Percentiles rank a stretch among this genome's conserved stretches.
Conservation (phyloP, 2,888 invertebrate genomes). For the Lumbricus terrestris region DNA sequence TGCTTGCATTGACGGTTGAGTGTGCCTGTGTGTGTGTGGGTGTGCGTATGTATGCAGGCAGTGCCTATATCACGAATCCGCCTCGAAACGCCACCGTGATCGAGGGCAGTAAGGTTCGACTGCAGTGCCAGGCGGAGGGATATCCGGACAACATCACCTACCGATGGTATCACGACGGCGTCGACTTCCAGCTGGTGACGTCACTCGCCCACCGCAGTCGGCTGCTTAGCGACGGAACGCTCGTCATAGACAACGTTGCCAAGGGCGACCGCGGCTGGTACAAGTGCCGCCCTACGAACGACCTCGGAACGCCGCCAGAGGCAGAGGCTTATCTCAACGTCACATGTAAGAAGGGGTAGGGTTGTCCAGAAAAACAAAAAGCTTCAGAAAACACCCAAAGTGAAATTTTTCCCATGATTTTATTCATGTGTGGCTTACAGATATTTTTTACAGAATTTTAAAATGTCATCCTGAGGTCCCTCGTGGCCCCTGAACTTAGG, state of each 20-base stretch:
- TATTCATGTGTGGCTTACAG: no score
- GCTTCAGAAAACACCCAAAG: no score
- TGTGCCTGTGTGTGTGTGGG: no score
- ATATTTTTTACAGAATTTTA: no score
- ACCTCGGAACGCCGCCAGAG: constrained; percentile 90
- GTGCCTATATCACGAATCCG: constrained; percentile 91
- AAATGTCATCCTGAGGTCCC: no score
- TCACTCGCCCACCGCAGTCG: constrained; percentile 81
- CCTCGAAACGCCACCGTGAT: constrained; percentile 91
- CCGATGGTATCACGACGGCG: constrained; percentile 35
- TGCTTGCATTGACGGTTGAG: no score
- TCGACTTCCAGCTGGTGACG: constrained; percentile 26
- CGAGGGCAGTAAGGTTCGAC: constrained; percentile 90
- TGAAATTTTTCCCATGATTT: no score
- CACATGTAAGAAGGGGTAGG: constrained; percentile 80
- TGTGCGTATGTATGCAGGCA: no score
- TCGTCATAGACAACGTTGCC: constrained; percentile 88
- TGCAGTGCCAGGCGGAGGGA: constrained; percentile 88
- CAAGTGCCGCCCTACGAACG: constrained; percentile 92
- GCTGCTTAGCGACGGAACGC: constrained; percentile 85
- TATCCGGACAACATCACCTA: constrained; percentile 82
- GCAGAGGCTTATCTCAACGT: constrained; percentile 93
- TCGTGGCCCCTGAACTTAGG: no score
- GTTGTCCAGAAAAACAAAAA: no score
- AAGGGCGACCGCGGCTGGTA: constrained; percentile 94